These are phyloP conservation scores for Machaerirhynchus nigripectus DNA, from an alignment of 2,113 vertebrate species.

Conservation along the genomic window DNA sequence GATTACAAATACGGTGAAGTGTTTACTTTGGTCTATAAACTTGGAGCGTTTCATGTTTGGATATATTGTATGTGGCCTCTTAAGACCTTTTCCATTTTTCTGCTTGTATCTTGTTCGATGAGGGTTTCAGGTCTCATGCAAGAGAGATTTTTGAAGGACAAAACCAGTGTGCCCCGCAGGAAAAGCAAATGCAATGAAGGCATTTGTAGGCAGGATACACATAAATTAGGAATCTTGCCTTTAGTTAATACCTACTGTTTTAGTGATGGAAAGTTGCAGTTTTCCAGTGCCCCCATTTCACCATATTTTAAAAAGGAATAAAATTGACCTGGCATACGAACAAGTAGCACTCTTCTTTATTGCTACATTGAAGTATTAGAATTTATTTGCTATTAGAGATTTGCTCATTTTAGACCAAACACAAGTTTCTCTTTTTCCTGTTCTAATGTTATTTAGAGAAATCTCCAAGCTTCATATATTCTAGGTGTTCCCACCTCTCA, in stretches of 20 bases:
- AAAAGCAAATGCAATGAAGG: background rate
- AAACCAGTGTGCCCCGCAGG: background rate
- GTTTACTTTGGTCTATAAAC: background rate
- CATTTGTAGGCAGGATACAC: background rate
- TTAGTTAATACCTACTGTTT: background rate
- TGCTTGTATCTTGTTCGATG: background rate
- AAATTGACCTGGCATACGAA: background rate
- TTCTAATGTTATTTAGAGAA: background rate
- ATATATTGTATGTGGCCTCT: background rate
- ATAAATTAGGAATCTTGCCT: background rate
- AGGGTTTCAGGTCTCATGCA: background rate
- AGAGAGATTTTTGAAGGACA: background rate
- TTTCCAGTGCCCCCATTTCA: background rate
- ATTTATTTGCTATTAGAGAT: background rate
- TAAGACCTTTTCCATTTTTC: background rate
- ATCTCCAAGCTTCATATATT: background rate
- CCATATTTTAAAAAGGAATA: background rate
- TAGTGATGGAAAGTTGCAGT: background rate
- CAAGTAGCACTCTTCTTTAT: background rate
- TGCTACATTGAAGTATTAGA: background rate
- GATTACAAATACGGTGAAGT: constrained; percentile 31
- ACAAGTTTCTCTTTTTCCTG: background rate
- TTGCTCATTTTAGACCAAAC: background rate
- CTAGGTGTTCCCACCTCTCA: background rate
- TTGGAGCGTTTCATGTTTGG: background rate